Percentiles rank a stretch among this genome's conserved stretches.
These are phyloP conservation scores for Teleiodes luculella DNA, from an alignment of 2,888 invertebrate species.

Conservation along the genomic window DNA sequence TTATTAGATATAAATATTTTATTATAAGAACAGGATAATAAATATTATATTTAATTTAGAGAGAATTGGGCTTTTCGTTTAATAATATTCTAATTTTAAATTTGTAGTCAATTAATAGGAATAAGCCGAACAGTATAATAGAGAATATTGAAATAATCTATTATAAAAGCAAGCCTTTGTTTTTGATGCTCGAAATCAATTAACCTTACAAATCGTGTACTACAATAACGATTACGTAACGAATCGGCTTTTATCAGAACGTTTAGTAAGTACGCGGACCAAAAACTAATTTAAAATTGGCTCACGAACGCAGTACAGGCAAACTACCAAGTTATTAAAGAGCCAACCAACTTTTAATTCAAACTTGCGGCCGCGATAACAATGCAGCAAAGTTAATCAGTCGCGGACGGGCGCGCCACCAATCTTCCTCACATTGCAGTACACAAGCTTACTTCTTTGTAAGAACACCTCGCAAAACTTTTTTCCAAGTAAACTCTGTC, in stretches of 20 bases:
- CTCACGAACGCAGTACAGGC: slow-evolving; percentile 39
- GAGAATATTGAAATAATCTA: too few species aligned
- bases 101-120: too few species aligned
- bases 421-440: slow-evolving; percentile 70
- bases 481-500: slow-evolving; percentile 70
- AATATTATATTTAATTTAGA: background rate
- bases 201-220: background rate
- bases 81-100: too few species aligned
- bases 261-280: background rate
- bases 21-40: background rate
- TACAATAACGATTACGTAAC: background rate
- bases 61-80: too few species aligned
- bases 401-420: slow-evolving; percentile 55
- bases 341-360: slow-evolving; percentile 64
- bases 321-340: slow-evolving; percentile 52
- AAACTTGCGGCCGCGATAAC: slow-evolving; percentile 60
- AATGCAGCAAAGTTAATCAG: slow-evolving; percentile 65
- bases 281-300: slow-evolving; percentile 42
- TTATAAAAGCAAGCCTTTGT: too few species aligned
- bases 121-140: too few species aligned
- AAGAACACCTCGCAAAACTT: slow-evolving; percentile 75
- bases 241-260: background rate
- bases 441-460: slow-evolving; percentile 72
- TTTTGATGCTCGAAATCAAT: background rate
- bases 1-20: background rate